Evolutionary conservation across 2,797 vertebrate species (phyloP).

Genomic region (Gorsachius magnificus): DNA sequence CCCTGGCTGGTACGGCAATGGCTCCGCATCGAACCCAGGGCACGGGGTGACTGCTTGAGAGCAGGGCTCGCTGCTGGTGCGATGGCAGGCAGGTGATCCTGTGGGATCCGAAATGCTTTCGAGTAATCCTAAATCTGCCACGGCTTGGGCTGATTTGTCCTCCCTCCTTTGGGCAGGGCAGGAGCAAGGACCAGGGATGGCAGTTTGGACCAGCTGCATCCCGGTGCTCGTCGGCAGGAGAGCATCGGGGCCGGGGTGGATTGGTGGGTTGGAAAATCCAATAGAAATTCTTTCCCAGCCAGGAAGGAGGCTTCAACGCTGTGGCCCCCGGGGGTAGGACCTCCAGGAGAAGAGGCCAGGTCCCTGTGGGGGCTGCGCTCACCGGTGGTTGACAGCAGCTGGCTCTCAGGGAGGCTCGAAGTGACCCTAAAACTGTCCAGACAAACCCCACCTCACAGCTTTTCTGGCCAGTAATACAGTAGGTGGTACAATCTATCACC

Average conservation of each 20-base stretch:
- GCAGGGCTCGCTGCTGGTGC: fast-evolving
- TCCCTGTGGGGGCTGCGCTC: not conserved
- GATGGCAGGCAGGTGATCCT: fast-evolving
- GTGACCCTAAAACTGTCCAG: slow-evolving; percentile 5
- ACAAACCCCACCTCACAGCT: not conserved
- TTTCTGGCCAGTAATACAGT: not conserved
- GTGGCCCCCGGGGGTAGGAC: fast-evolving
- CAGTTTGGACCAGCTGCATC: not conserved
- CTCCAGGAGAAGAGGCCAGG: not conserved
- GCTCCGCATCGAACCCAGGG: fast-evolving
- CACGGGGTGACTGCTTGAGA: fast-evolving
- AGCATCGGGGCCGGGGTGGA: fast-evolving
- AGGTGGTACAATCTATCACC: not conserved
- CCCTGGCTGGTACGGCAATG: fast-evolving
- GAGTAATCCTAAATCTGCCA: not conserved
- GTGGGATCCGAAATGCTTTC: not conserved
- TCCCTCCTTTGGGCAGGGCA: not conserved
- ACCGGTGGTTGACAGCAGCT: not conserved
- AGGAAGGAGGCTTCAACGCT: not conserved
- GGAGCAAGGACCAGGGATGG: fast-evolving
- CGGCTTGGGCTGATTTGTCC: not conserved
- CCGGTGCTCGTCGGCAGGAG: not conserved
- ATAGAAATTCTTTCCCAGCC: not conserved
- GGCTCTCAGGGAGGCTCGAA: not conserved
- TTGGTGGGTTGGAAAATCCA: not conserved